Percentiles rank a stretch among this genome's conserved stretches.
phyloP scores from a whole-genome alignment of 2,888 invertebrate species.

The Drosophila recens region DNA sequence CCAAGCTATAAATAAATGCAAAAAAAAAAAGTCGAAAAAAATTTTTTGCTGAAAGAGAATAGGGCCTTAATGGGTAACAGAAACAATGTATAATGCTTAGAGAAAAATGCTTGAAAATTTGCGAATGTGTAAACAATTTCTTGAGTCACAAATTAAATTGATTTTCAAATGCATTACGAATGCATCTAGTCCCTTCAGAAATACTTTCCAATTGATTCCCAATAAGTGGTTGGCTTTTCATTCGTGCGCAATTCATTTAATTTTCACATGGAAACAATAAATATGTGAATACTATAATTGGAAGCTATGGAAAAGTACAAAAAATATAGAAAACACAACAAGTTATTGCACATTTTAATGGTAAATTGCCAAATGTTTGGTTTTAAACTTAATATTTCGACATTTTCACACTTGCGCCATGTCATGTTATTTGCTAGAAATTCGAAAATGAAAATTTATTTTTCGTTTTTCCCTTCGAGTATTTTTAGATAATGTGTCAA shows the following conservation, averaged over 20 bases:
- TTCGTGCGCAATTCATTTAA: conserved; percentile 2
- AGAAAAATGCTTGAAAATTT: neutral
- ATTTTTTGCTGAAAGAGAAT: no score
- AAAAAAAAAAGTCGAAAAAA: no score
- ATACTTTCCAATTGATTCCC: conserved; percentile 17
- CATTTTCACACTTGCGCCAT: conserved; percentile 21
- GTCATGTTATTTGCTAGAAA: conserved; percentile 14
- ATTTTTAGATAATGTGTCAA: conserved; percentile 31
- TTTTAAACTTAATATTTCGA: conserved; percentile 38
- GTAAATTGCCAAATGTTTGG: conserved; percentile 45
- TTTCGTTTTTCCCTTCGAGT: neutral
- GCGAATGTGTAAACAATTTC: conserved; percentile 3
- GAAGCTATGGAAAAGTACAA: conserved; percentile 4
- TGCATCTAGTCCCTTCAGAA: conserved; percentile 2
- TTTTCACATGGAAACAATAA: conserved; percentile 28
- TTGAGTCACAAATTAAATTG: neutral
- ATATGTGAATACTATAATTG: conserved; percentile 2
- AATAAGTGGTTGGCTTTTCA: conserved; percentile 7
- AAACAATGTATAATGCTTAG: neutral
- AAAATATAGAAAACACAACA: neutral
- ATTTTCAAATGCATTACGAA: conserved; percentile 20
- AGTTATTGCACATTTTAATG: conserved; percentile 24
- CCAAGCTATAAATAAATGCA: no score
- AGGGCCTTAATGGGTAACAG: neutral
- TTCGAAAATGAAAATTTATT: neutral